A percentile compares a stretch with the other conserved stretches of the same genome.
Evolutionary conservation across 2,113 vertebrate genomes (phyloP).

Genomic region (Spermophilus dauricus): DNA sequence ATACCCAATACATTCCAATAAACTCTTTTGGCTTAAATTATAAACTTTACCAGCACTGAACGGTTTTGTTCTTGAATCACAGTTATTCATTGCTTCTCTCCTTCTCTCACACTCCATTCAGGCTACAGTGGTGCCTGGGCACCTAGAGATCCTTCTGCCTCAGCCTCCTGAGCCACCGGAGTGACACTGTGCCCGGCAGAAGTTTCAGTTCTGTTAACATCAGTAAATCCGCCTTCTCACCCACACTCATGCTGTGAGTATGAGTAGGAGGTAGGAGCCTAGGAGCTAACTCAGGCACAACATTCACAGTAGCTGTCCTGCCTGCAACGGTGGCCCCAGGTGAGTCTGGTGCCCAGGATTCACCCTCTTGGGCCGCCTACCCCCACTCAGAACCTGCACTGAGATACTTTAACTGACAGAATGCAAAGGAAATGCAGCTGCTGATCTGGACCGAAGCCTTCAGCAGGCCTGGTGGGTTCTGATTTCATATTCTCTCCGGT

Average conservation of each 20-base stretch:
- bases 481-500: background rate
- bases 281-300: background rate
- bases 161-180: too few relatives aligned
- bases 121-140: background rate
- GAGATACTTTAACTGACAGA: background rate
- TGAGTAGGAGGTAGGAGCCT: too few relatives aligned
- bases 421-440: background rate
- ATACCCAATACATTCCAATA: background rate
- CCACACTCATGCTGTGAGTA: background rate
- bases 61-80: background rate
- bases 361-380: background rate
- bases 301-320: background rate
- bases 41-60: background rate
- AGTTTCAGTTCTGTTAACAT: background rate
- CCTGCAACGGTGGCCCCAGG: background rate
- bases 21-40: background rate
- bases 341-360: background rate
- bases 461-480: background rate
- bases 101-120: background rate
- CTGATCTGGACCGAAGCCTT: background rate
- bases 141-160: too few relatives aligned
- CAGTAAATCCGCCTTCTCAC: background rate
- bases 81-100: fast-evolving
- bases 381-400: background rate
- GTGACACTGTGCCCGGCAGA: background rate